Evolutionary conservation across 2,113 vertebrate species (phyloP), one percentile per base, ranked within the genome.

Genomic region (rabbit (Oryctolagus cuniculus)): DNA sequence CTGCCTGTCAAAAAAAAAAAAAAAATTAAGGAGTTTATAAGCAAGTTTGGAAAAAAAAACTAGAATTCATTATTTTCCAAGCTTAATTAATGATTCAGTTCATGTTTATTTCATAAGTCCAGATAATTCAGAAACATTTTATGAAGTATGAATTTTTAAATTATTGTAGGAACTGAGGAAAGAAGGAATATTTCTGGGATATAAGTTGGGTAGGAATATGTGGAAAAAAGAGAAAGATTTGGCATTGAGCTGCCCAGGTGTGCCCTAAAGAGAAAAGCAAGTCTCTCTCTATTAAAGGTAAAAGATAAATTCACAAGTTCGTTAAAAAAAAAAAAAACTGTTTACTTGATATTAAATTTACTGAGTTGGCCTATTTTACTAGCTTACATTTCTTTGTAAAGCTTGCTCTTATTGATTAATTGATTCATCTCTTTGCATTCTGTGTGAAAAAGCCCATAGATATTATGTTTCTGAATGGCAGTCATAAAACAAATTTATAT

Each of bases 301-400:
- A 95, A 93, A 67, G 61, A 49, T 66, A 84, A 90, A 92, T 67
- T 24, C n/a, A 83, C 8, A 16, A 79, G 7, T 12, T 85, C 22
- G n/a, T n/a, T 81, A 73, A 89, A 86, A 92, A 92, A 84, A 61
- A 73, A 89, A 86, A 92, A 92, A 84, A 61, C 67, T 58, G 2
- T 87, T 88, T 91, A 61, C 49, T 80, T 90, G 25, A 67, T 63
- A 87, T 49, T 66, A 94, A 93, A 78, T 84, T 27, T 3, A 72
- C 6, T 66, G 53, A 74, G 4, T 0, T 31, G 2, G 6, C 8
- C 13, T 77, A 66, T 72, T 83, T 80, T 86, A 44, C 15, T 49
- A 87, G 75, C 93, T 95, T 70, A 81, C 27, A 49, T 75, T 73
- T 93, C 7, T 49, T 22, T 75, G 84, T 51, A 80, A 91, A 93